Evolutionary conservation across 2,797 vertebrate species (phyloP).

Genomic region (Bucorvus abyssinicus): DNA sequence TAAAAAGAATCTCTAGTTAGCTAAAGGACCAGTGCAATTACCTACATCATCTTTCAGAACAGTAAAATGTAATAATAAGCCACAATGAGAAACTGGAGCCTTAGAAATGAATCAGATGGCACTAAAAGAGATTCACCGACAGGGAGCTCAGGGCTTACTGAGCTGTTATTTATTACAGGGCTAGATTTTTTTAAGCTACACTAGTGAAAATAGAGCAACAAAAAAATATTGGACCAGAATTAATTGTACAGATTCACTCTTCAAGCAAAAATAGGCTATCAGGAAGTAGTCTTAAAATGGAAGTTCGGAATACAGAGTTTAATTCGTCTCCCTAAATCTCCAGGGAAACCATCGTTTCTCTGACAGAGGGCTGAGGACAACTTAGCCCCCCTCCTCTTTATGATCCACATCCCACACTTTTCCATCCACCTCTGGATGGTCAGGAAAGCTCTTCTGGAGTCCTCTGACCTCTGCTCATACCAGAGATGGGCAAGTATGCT

Average conservation of each 20-base stretch:
- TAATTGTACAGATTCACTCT: conserved; percentile 1
- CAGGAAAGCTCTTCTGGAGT: background rate
- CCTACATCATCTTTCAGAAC: conserved; percentile 25
- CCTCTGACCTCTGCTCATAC: background rate
- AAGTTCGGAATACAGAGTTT: background rate
- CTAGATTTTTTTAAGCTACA: conserved; percentile 34
- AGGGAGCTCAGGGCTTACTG: conserved; percentile 2
- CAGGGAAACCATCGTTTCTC: background rate
- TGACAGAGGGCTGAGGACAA: background rate
- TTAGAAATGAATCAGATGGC: conserved; percentile 51
- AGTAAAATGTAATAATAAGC: conserved; percentile 54
- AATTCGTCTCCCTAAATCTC: background rate
- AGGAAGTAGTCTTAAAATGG: background rate
- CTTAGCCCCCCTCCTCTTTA: background rate
- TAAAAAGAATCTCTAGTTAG: conserved; percentile 34
- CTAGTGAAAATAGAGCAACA: conserved; percentile 34
- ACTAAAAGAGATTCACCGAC: conserved; percentile 54
- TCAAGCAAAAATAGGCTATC: background rate
- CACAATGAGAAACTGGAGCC: conserved; percentile 10
- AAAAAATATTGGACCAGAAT: conserved; percentile 25
- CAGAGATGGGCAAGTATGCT: background rate
- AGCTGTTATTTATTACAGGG: conserved; percentile 21
- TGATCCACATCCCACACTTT: background rate
- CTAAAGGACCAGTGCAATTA: conserved; percentile 36
- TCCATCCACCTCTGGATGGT: background rate